Evolutionary conservation across 2,888 invertebrate genomes (phyloP).

Genomic region (Drosophila nigricruria): DNA sequence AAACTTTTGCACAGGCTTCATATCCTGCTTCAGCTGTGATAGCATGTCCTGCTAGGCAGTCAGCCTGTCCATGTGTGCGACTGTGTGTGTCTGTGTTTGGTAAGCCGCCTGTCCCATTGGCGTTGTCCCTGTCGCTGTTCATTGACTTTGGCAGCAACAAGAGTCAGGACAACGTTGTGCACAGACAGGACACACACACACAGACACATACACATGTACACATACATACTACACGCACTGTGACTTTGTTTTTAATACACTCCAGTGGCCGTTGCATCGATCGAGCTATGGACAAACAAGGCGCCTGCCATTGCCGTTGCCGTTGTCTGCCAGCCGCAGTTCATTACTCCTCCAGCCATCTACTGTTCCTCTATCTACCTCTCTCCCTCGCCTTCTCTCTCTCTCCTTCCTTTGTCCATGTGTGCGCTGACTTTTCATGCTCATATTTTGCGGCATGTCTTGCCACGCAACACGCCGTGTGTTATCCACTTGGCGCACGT

Average conservation of each 20-base stretch:
- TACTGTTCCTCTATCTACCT: conserved; percentile 36
- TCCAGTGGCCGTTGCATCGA: conserved; percentile 72
- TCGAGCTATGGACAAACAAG: conserved; percentile 74
- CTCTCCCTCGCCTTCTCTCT: background rate
- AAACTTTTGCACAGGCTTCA: conserved; percentile 73
- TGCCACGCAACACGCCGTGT: conserved; percentile 40
- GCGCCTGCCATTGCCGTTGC: conserved; percentile 52
- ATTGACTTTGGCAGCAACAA: conserved; percentile 75
- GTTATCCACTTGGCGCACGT: conserved; percentile 61
- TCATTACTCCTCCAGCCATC: conserved; percentile 72
- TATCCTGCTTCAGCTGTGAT: conserved; percentile 60
- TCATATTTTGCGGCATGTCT: conserved; percentile 53
- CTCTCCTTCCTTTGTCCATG: background rate
- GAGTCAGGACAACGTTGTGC: conserved; percentile 39
- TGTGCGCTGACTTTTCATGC: conserved; percentile 64
- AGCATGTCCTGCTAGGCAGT: conserved; percentile 23
- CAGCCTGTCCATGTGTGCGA: conserved; percentile 4
- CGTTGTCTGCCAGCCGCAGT: conserved; percentile 59
- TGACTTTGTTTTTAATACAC: conserved; percentile 81
- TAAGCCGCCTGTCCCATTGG: conserved; percentile 56
- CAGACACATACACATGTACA: conserved; percentile 20
- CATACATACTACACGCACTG: conserved; percentile 55
- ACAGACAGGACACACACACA: conserved; percentile 48
- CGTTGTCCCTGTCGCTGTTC: conserved; percentile 64
- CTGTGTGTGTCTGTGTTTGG: conserved; percentile 46